Conservation (phyloP, 1,140 invertebrate species). For the Globodera ellingtonae region DNA sequence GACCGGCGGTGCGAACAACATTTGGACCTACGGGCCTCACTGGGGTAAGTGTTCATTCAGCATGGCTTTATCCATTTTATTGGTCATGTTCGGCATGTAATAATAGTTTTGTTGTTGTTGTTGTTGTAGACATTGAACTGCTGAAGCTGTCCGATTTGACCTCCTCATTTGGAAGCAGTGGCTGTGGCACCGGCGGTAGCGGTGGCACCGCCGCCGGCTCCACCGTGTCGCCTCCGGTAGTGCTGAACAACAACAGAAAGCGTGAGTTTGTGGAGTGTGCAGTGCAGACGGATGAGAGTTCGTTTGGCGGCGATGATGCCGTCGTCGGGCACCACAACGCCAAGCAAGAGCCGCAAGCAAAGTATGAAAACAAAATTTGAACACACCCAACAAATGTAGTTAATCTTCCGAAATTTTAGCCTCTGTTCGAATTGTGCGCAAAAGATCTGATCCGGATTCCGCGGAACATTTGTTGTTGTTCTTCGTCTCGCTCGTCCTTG, state of each 20-base stretch:
- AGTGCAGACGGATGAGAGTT: conserved; percentile 29
- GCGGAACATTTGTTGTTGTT: too few species aligned
- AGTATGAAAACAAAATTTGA: neutral
- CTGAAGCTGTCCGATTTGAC: conserved; percentile 19
- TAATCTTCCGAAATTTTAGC: neutral
- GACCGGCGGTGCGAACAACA: conserved; percentile 4
- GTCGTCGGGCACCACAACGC: neutral
- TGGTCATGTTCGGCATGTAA: neutral
- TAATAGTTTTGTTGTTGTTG: neutral
- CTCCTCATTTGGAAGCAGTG: neutral
- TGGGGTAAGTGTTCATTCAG: neutral
- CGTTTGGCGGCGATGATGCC: conserved; percentile 1
- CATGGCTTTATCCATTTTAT: neutral
- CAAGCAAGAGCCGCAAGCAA: neutral
- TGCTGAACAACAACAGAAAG: conserved; percentile 1
- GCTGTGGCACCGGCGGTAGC: neutral
- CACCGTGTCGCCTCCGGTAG: neutral
- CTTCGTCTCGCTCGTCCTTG: too few species aligned
- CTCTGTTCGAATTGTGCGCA: neutral
- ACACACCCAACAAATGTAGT: neutral
- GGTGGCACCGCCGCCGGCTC: conserved; percentile 9
- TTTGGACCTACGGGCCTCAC: conserved; percentile 26
- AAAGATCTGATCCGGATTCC: neutral
- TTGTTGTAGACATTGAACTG: neutral
- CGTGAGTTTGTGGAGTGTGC: conserved; percentile 23